Evolutionary conservation across 2,888 invertebrate species (phyloP), one percentile per base, ranked within the genome.

Genomic region (Diarsia dahlii): DNA sequence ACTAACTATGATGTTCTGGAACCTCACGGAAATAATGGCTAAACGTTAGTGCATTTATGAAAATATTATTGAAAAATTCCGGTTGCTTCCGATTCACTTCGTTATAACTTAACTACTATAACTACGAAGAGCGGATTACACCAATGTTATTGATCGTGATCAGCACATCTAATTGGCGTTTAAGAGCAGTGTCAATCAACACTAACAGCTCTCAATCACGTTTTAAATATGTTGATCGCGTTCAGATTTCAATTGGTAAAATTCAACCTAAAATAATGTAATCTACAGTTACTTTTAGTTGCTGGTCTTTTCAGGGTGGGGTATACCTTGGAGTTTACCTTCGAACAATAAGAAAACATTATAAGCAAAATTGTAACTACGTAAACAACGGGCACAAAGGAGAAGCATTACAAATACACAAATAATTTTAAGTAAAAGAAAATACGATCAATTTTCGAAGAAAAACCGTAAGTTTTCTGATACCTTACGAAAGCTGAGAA

Each of bases 261-360:
- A 63, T 63, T n/a, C 63, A 63, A n/a, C 45, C 45, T n/a, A 78
- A 28, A 60, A 71, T 66, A 67, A 63, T 78, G 63, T 39, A 62
- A 66, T 46, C 84, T 80, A 84, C 64, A 58, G 34, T 81, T 81
- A 81, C 80, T 84, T 79, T 65, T 84, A 56, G 64, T 56, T 69
- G 80, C 84, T 60, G 84, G 84, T 68, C 68, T 79, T 84, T 84
- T 80, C 84, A 63, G 64, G 78, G 45, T 65, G 67, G 64, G 78
- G 34, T 65, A 79, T 81, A 81, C 84, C 84, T 81, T 84, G 84
- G 18, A 69, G 84, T 81, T 80, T 81, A 84, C 80, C 80, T 81
- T 84, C 18, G 80, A 80, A 80, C 80, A 80, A 80, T 80, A 80
- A 80, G 60, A 81, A 81, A 71, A 81, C 79, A 71, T 81, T 81